Conservation (phyloP, 2,888 invertebrate genomes). For the Aspidiotus destructor region DNA sequence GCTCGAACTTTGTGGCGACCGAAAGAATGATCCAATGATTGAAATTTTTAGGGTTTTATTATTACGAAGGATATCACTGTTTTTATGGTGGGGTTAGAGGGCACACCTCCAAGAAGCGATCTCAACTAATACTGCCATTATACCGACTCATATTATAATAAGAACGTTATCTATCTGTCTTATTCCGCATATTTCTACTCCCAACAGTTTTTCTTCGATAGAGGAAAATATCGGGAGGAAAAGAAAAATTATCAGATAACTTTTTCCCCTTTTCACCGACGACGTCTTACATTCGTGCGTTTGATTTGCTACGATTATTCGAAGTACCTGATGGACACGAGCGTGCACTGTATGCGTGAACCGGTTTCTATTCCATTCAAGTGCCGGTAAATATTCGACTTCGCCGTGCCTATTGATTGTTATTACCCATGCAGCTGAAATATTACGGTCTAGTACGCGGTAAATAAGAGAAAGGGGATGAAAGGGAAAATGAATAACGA, state of each 20-base stretch:
- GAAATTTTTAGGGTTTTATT: constrained; percentile 4
- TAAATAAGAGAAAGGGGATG: neutral
- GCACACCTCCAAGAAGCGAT: neutral
- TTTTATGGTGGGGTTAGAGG: neutral
- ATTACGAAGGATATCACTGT: neutral
- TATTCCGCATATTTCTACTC: neutral
- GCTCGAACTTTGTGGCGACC: neutral
- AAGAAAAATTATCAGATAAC: constrained; percentile 1
- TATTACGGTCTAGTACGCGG: neutral
- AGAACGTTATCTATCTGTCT: neutral
- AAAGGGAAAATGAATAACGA: neutral
- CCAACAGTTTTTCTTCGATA: neutral
- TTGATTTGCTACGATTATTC: too few species aligned
- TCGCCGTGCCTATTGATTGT: neutral
- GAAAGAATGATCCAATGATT: neutral
- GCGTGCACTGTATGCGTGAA: neutral
- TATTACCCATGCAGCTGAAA: neutral
- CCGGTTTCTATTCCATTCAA: neutral
- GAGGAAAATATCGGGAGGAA: neutral
- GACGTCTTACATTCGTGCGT: too few species aligned
- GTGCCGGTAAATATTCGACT: neutral
- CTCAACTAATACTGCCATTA: neutral
- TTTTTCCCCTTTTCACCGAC: too few species aligned
- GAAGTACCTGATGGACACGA: too few species aligned
- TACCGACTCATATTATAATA: neutral